Conservation (phyloP, 2,888 invertebrate genomes). For the Labia minor region DNA sequence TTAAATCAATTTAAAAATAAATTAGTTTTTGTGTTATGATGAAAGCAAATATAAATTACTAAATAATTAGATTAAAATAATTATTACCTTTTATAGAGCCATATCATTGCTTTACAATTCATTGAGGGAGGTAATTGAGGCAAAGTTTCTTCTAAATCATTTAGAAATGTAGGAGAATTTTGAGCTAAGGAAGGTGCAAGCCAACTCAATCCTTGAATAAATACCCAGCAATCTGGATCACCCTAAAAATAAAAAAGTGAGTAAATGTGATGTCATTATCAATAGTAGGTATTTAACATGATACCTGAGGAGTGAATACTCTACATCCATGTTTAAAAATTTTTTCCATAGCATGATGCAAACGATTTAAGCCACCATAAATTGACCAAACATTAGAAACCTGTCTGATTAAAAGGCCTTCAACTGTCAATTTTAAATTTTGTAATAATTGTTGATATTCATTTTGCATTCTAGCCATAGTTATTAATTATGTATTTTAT, state of each 20-base stretch:
- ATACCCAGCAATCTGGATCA: slow-evolving; percentile 43
- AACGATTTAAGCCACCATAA: slow-evolving; percentile 46
- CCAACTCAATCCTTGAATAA: slow-evolving; percentile 50
- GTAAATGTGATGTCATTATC: too few species aligned
- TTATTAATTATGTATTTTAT: neutral
- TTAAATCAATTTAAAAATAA: too few species aligned
- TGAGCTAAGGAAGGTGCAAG: slow-evolving; percentile 43
- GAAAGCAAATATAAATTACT: too few species aligned
- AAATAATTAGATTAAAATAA: too few species aligned
- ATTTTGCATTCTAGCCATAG: slow-evolving; percentile 15
- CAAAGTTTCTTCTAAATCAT: slow-evolving; percentile 35
- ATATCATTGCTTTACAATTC: slow-evolving; percentile 42
- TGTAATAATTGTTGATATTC: slow-evolving; percentile 36
- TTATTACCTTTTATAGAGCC: slow-evolving; percentile 41
- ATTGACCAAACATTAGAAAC: slow-evolving; percentile 49
- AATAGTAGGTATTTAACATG: too few species aligned
- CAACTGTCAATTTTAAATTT: slow-evolving; percentile 45
- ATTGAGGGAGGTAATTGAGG: slow-evolving; percentile 38
- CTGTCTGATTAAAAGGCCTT: slow-evolving; percentile 44
- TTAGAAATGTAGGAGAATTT: slow-evolving; percentile 37
- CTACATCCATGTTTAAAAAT: slow-evolving; percentile 48
- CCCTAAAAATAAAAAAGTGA: slow-evolving; percentile 38
- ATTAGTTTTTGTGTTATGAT: too few species aligned
- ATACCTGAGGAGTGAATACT: slow-evolving; percentile 36
- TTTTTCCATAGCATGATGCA: slow-evolving; percentile 43